Base-by-base conservation (phyloP, 92 coral and sea anemone species). In the Bergia sp. region DNA sequence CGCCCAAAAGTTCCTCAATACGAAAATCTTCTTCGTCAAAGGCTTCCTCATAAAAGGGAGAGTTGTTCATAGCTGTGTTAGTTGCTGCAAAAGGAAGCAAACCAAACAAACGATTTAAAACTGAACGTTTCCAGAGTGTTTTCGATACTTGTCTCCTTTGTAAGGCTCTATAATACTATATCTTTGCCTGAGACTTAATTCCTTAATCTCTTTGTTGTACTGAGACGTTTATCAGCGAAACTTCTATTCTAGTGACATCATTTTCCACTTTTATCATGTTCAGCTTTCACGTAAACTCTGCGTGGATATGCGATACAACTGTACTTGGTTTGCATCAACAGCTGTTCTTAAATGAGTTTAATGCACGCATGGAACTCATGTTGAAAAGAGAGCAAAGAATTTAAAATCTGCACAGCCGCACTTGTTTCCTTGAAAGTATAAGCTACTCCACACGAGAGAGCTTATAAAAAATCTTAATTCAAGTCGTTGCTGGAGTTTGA, bases 1-100 rank as follows among this genome's bases (percentile, higher is more conserved):
- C 94, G 1, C 98, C 98, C 36, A 95, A 77, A 2, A 86, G 85
- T 39, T 93, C 96, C 39, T 88, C 91, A 79, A 95, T 85, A 7
- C 92, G 92, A 77, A 77, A 95, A 36, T 89, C 92, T 12, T 94
- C 92, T 44, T 88, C 76, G 37, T 71, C 79, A 69, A 80, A 55
- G 72, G 80, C 80, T 41, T 53, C 80, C 29, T 76, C 80, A 18
- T 76, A 76, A 40, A 69, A 84, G 15, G 87, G 66, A 72, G 42
- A 23, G 16, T 72, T 77, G 42, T 23, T 47, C 87, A 84, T 84
- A 71, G 77, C 39, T 42, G 23, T 61, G 29, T 61, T 7, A 15
- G 66, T 84, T 10, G 23, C 87, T 84, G 79, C 64, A 69, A 84
- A 7, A 72, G 36, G 71, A 72, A 44, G 43, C 5, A 69, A 18